phyloP scores from a whole-genome alignment of 2,797 vertebrate genomes.

The Pangasius sanitwongsei region DNA sequence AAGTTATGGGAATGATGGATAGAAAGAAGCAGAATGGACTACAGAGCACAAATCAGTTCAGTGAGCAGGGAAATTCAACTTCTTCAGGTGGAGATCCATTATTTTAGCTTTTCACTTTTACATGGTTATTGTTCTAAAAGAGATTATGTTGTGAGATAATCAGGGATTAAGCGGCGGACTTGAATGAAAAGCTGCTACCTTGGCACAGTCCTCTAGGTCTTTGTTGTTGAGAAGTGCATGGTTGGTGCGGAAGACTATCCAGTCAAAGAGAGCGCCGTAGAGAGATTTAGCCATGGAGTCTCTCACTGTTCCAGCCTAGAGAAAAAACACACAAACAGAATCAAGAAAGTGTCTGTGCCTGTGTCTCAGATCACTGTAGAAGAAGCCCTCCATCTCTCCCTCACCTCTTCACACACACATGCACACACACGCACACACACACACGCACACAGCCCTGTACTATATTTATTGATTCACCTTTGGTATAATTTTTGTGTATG shows the following conservation, averaged over 20 bases:
- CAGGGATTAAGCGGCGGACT: background rate
- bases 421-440: background rate
- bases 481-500: background rate
- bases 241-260: constrained; percentile 99
- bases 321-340: background rate
- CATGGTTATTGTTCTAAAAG: background rate
- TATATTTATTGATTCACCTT: background rate
- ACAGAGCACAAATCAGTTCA: background rate
- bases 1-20: too few relatives aligned
- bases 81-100: too few relatives aligned
- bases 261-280: constrained; percentile 97
- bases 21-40: too few relatives aligned
- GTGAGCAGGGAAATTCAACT: background rate
- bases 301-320: constrained; percentile 90
- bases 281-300: constrained; percentile 98
- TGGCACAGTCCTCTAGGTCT: constrained; percentile 89
- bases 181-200: constrained; percentile 72
- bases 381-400: too few relatives aligned
- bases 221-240: constrained; percentile 94
- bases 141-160: background rate
- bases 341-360: background rate
- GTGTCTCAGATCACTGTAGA: background rate
- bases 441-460: background rate
- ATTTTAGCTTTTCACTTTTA: background rate
- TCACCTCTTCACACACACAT: background rate